These are phyloP conservation scores for Ciconia maguari DNA, from an alignment of 2,113 vertebrate genomes.

Conservation along the genomic window DNA sequence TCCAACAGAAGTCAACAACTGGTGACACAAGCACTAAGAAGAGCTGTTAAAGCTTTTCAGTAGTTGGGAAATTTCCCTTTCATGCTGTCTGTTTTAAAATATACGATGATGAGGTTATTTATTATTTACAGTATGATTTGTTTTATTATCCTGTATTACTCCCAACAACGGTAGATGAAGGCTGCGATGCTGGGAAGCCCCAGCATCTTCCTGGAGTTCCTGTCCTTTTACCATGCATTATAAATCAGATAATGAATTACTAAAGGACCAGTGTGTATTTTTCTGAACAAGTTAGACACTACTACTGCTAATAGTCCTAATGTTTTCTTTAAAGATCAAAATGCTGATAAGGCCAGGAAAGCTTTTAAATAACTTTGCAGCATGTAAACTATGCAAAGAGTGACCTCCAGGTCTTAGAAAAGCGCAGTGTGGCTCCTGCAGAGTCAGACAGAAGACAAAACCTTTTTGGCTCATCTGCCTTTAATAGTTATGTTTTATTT, in stretches of 20 bases:
- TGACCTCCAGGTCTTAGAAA: neutral
- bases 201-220: constrained; percentile 55
- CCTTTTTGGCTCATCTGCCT: neutral
- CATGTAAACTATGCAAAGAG: neutral
- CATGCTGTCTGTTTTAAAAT: constrained; percentile 12
- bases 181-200: constrained; percentile 49
- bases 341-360: constrained; percentile 15
- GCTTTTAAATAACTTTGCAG: neutral
- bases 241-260: constrained; percentile 57
- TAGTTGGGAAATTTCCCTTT: neutral
- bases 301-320: neutral
- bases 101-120: constrained; percentile 3
- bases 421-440: neutral
- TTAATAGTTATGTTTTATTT: constrained; percentile 9
- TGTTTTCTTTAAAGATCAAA: constrained; percentile 18
- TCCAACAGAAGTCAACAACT: neutral
- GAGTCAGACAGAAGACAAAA: neutral
- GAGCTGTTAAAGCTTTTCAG: neutral
- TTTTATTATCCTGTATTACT: constrained; percentile 35
- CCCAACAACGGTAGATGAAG: neutral
- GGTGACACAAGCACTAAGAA: neutral
- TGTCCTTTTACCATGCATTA: constrained; percentile 53
- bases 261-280: constrained; percentile 45
- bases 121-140: constrained; percentile 49
- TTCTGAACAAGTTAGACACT: constrained; percentile 2